phyloP scores from a whole-genome alignment of 2,113 vertebrate species.

The Ceyx margarethae region DNA sequence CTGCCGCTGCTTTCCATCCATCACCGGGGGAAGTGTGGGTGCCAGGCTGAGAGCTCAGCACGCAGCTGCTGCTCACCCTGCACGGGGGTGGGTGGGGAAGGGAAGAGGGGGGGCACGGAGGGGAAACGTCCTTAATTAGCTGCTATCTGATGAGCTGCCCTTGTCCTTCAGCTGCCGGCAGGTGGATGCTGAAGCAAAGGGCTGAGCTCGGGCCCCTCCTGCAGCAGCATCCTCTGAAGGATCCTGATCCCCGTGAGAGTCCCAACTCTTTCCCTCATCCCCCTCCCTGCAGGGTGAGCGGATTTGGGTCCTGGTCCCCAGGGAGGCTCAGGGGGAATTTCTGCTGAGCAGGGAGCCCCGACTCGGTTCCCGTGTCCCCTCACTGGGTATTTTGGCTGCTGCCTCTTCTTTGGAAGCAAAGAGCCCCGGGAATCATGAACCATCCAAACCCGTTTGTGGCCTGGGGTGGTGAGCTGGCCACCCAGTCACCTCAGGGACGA shows the following conservation, averaged over 20 bases:
- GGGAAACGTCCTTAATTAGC: conserved; percentile 12
- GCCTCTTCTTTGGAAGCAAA: not conserved
- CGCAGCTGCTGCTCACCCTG: conserved; percentile 24
- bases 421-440: not conserved
- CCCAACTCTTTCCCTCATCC: not conserved
- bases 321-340: too few relatives aligned
- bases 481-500: not conserved
- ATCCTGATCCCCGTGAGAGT: not conserved
- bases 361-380: too few relatives aligned
- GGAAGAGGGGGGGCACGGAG: too few relatives aligned
- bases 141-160: not conserved
- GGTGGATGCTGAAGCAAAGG: fast-evolving
- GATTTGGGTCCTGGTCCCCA: not conserved
- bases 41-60: not conserved
- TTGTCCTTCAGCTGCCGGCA: not conserved
- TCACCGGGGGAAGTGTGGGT: conserved; percentile 25
- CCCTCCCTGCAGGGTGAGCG: not conserved
- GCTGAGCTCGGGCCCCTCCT: not conserved
- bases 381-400: too few relatives aligned
- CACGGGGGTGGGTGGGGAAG: not conserved
- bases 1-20: conserved; percentile 15
- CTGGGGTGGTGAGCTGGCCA: fast-evolving
- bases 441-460: not conserved
- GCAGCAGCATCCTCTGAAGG: fast-evolving
- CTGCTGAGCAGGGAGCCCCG: too few relatives aligned